A percentile compares a stretch with the other conserved stretches of the same genome.
Conservation (phyloP, 2,113 vertebrate species). For the Macrotis lagotis region DNA sequence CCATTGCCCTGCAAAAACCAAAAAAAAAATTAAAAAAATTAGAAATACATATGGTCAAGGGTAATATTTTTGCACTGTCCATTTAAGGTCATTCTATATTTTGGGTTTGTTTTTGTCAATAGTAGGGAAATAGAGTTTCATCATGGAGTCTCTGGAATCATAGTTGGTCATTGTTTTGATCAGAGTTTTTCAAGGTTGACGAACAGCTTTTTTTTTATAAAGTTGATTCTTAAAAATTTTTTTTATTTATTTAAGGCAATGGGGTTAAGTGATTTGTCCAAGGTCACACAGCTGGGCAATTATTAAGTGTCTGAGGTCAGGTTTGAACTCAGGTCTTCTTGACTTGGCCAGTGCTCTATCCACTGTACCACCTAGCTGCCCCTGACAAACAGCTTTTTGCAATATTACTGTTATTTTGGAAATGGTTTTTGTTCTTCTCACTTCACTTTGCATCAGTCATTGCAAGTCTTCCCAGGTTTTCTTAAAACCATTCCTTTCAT, state of each 20-base stretch:
- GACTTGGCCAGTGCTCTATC: no score
- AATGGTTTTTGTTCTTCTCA: not conserved
- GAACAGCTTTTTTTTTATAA: not conserved
- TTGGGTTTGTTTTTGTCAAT: not conserved
- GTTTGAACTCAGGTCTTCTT: no score
- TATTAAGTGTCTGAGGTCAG: no score
- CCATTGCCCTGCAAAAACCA: no score
- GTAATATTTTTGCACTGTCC: not conserved
- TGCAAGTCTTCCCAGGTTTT: not conserved
- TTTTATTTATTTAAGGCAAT: no score
- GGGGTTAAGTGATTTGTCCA: no score
- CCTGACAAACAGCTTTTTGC: not conserved
- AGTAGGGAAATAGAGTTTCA: not conserved
- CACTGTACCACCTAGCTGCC: no score
- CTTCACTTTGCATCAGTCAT: not conserved
- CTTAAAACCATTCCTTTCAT: not conserved
- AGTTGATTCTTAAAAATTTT: no score
- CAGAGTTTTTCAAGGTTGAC: not conserved
- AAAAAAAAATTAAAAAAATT: not conserved
- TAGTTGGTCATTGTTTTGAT: no score
- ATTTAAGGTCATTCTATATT: not conserved
- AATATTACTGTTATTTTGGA: not conserved
- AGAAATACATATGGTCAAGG: not conserved
- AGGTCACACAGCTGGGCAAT: no score
- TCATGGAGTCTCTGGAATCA: not conserved